A percentile compares a stretch with the other conserved stretches of the same genome.
Evolutionary conservation across 2,888 invertebrate genomes (phyloP).

Genomic region (Perizoma affinitatum): DNA sequence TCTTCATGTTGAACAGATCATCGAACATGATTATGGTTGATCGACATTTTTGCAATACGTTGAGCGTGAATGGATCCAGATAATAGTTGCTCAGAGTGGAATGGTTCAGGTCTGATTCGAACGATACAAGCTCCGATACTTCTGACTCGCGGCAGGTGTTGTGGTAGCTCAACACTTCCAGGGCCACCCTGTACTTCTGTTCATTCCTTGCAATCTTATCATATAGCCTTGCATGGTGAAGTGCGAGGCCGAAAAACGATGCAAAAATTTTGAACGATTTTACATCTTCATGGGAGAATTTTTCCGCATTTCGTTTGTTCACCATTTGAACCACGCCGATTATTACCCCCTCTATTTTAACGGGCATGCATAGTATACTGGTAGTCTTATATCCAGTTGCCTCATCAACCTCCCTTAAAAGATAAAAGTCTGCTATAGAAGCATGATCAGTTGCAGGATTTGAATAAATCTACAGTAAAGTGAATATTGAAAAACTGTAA

Average conservation of each 20-base stretch:
- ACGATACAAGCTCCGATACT: slow-evolving; percentile 64
- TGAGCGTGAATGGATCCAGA: slow-evolving; percentile 88
- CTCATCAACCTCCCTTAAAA: slow-evolving; percentile 85
- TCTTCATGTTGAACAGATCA: slow-evolving; percentile 86
- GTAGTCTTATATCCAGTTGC: slow-evolving; percentile 88
- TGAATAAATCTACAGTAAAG: too few species aligned
- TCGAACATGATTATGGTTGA: slow-evolving; percentile 90
- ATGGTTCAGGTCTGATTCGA: slow-evolving; percentile 39
- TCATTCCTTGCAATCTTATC: slow-evolving; percentile 92
- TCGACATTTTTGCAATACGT: slow-evolving; percentile 88
- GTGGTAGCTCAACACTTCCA: slow-evolving; percentile 93
- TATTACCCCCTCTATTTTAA: slow-evolving; percentile 89
- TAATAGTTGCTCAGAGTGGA: slow-evolving; percentile 84
- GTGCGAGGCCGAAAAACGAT: slow-evolving; percentile 92
- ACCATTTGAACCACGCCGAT: slow-evolving; percentile 96
- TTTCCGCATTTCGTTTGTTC: slow-evolving; percentile 83
- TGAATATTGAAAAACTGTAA: too few species aligned
- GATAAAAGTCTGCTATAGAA: neutral
- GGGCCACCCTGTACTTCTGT: slow-evolving; percentile 91
- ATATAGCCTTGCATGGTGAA: slow-evolving; percentile 93
- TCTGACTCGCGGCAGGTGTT: slow-evolving; percentile 91
- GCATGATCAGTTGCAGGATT: neutral
- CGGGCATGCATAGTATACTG: slow-evolving; percentile 94
- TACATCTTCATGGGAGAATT: slow-evolving; percentile 88
- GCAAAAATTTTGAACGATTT: slow-evolving; percentile 93